Evolutionary conservation across 2,888 invertebrate species (phyloP), one percentile per base, ranked within the genome.

Genomic region (Octodonta nipae): DNA sequence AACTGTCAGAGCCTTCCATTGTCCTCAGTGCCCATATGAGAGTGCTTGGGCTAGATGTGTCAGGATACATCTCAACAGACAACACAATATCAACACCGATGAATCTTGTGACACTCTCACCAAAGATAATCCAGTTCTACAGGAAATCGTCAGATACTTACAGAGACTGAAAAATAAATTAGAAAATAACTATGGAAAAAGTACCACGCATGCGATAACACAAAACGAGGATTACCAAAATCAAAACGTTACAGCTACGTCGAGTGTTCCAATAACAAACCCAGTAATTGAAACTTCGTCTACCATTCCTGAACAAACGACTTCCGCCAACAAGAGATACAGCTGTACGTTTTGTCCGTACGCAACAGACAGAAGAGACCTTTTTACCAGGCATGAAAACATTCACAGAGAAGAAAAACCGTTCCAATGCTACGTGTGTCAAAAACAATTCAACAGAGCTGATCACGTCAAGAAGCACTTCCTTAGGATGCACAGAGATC

Each of bases 401-500:
- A 91, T 89, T 42, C 91, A 91, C 57, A 75, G 87, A 47, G 87
- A 87, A 57, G 88, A 89, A 57, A 89, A 91, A 57, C 89, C 89
- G 4, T 91, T 89, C 58, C 86, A 88, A 56, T 91, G 89, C 61
- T 89, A 89, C 58, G 78, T 88, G 16, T 89, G 89, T 56, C 77
- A 81, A 56, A 88, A 89, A 61, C 86, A 88, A 59, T 91, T 91
- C 65, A 91, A 89, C 61, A 72, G 89, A 31, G 89, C 89, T 22
- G 89, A 91, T 61, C 89, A 91, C 58, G 89, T 91, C 27, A 91
- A 91, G 63, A 91, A 91, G 54, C 89, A 91, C 61, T 89, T 89
- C 53, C 66, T 87, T 44, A 70, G 89, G 44, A 89, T 91, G 85
- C 89, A 91, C 55, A 73, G 88, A 26, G 89, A 88, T 49, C 78